Percentiles rank a stretch among this genome's conserved stretches.
These are phyloP conservation scores for Actinernus sp. DNA, from an alignment of 92 coral and sea anemone species.

Conservation along the genomic window DNA sequence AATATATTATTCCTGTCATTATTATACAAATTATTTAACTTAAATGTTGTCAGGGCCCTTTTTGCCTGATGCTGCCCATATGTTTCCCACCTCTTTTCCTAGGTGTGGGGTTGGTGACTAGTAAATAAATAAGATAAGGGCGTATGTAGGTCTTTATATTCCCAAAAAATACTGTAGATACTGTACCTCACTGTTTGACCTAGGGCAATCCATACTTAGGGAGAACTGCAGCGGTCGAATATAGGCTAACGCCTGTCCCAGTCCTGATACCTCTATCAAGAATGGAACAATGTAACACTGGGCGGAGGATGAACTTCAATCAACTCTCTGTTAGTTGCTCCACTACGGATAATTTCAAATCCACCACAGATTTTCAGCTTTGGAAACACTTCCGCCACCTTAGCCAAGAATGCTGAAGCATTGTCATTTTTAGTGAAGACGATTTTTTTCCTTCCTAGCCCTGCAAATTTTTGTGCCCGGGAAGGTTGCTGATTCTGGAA, in stretches of 20 bases:
- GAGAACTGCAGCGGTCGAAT: conserved; percentile 35
- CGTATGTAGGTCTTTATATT: too few relatives aligned
- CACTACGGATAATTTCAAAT: conserved; percentile 47
- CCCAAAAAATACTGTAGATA: too few relatives aligned
- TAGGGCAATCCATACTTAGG: background rate
- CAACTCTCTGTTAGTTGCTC: conserved; percentile 17
- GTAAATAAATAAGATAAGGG: too few relatives aligned
- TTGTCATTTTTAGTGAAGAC: conserved; percentile 18
- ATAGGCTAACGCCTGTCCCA: conserved; percentile 41
- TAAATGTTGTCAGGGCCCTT: too few relatives aligned
- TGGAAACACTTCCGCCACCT: conserved; percentile 5
- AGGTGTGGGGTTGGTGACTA: too few relatives aligned
- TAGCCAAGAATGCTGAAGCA: background rate
- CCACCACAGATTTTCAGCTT: conserved; percentile 25
- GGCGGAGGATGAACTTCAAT: conserved; percentile 20
- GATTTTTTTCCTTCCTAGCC: conserved; percentile 33
- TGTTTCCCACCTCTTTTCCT: too few relatives aligned
- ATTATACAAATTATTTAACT: too few relatives aligned
- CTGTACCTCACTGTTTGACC: too few relatives aligned
- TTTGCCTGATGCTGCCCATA: too few relatives aligned
- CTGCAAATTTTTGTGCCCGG: too few relatives aligned
- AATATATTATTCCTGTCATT: too few relatives aligned
- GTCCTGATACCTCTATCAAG: conserved; percentile 22
- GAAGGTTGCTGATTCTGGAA: too few relatives aligned
- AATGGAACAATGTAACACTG: conserved; percentile 28